Base-by-base conservation (phyloP, 2,888 invertebrate genomes). In the Congeria kusceri region DNA sequence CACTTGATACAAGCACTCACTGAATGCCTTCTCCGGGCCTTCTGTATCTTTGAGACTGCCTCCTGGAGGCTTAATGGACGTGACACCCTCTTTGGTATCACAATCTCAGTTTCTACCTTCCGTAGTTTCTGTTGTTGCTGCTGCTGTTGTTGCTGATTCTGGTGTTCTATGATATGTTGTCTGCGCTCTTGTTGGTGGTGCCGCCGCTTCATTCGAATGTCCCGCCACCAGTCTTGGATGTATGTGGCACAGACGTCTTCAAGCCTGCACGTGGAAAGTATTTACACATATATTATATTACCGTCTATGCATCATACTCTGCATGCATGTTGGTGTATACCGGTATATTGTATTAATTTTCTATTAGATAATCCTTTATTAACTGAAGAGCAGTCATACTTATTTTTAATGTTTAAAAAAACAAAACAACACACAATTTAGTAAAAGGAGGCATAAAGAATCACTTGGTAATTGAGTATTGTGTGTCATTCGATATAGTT, bases 11-110 rank as follows among this genome's bases (percentile, higher is more conserved):
- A 39, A 39, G 5, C 39, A 73, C 82, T 86, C 82, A 93, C 93
- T 75, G 93, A 92, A 75, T 93, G 92, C 75, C 90, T 84, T 69
- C 93, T 86, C 93, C 93, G 93, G 13, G 89, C 86, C 75, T 87
- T 87, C 84, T 93, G 93, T 80, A 93, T 93, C 39, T 87, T 87
- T 7, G 78, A 80, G 13, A 91, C 92, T 25, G 93, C 92, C 28
- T 90, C 88, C 61, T 86, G 76, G 9, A 80, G 77, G 47, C 72
- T 80, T n/a, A 75, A 56, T 2, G 56, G 13, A 46, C 74, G 58
- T 1, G 49, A 44, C 44, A 71, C 73, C 56, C 72, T 77, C 69
- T 81, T 76, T 46, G 68, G 64, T 29, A 64, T 28, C 5, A 77
- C 70, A 62, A 57, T 27, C 18, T 69, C 56, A 15, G 63, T n/a